Base-by-base conservation (phyloP, 2,113 vertebrate genomes). In the Ancistrus triradiatus region DNA sequence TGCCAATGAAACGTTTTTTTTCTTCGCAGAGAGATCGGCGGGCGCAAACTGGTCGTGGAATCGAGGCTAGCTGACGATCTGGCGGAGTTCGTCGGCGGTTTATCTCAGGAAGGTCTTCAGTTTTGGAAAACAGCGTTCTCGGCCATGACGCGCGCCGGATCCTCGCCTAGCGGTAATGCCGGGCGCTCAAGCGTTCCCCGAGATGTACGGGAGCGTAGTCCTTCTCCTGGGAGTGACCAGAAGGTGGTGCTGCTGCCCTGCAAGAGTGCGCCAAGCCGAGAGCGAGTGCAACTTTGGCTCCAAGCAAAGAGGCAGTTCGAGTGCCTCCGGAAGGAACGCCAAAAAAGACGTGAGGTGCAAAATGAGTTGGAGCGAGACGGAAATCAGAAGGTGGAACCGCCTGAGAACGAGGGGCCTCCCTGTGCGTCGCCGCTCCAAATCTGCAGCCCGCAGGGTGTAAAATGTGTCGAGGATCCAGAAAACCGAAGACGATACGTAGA, bases 111-210 rank as follows among this genome's bases (percentile, higher is more conserved):
- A 74, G 96, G 96, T 58, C 84, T 99, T n/a, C 81, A 83, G 38
- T 91, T 98, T 40, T 99, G 96, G 96, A 98, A 97, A 84, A 93
- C 90, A 0, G 96, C 93, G 0, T 98, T 98, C 80, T 92, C 90
- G 18, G 94, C 91, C 66, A 98, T 99, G 95, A 94, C 93, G 2
- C 89, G 86, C 40, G 83, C 87, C 19, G 87, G 81, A 0, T 86
- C 89, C 59, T 84, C 89, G n/a, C 71, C 80, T 66, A 74, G 70
- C 50, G 83, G 66, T 43, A 83, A 73, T 58, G 48, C 35, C 74
- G 85, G 70, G 46, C 65, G 35, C 21, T 4, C 76, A 62, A 72
- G 59, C 75, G 63, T 79, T 46, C 68, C 19, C 37, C 83, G 81
- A 83, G 80, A 70, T 33, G 77, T 80, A 69, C 68, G 17, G 33